Percentiles rank a stretch among this genome's conserved stretches.
Conservation (phyloP, 1,140 invertebrate genomes). For the Drosophila suzukii region DNA sequence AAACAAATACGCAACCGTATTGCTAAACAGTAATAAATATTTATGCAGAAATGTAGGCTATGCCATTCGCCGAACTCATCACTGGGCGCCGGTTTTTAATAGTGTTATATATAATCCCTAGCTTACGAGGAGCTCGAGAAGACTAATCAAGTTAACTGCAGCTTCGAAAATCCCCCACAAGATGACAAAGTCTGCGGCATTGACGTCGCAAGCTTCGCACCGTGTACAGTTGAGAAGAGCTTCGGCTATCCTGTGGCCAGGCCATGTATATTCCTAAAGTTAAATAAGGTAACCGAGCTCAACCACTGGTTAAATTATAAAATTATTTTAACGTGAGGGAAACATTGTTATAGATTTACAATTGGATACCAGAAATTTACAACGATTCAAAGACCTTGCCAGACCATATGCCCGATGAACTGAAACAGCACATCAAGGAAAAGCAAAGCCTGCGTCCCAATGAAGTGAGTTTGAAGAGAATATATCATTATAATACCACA, state of each 20-base stretch:
- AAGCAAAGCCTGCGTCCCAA: constrained; percentile 81
- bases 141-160: constrained; percentile 77
- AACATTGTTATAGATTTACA: constrained; percentile 88
- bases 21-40: not conserved
- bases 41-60: constrained; percentile 5
- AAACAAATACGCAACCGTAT: constrained; percentile 2
- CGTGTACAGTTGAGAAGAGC: constrained; percentile 88
- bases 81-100: not conserved
- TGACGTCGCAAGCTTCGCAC: constrained; percentile 59
- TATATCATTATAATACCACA: not conserved
- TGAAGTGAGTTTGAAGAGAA: constrained; percentile 54
- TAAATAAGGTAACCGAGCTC: constrained; percentile 87
- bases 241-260: constrained; percentile 91
- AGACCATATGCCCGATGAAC: constrained; percentile 89
- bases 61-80: not conserved
- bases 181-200: constrained; percentile 75
- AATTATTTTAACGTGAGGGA: not conserved
- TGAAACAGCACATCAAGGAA: constrained; percentile 89
- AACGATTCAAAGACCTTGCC: constrained; percentile 90
- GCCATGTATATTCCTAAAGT: constrained; percentile 93
- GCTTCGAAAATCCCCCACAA: constrained; percentile 65
- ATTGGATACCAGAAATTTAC: constrained; percentile 91
- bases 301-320: no score
- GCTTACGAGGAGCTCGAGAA: constrained; percentile 80
- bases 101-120: constrained; percentile 12